Percentiles rank a stretch among this genome's conserved stretches.
Evolutionary conservation across 2,797 vertebrate genomes (phyloP).

Genomic region (Premnoplex brunnescens): DNA sequence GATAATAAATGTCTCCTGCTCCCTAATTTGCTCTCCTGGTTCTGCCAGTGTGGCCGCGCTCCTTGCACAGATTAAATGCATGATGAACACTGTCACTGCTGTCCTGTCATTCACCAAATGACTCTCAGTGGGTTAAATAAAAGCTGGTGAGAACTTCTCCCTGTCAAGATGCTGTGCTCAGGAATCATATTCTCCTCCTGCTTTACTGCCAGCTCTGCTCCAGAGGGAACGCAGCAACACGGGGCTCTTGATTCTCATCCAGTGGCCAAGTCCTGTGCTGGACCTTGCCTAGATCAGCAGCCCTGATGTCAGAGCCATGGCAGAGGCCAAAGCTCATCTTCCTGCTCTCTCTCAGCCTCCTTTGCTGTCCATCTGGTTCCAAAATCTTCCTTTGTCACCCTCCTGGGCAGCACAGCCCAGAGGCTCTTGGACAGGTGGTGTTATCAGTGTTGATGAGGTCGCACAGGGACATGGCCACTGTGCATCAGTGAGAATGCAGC

Average conservation of each 20-base stretch:
- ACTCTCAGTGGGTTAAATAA: not conserved
- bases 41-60: rapidly evolving
- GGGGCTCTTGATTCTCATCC: not conserved
- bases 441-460: not conserved
- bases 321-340: not conserved
- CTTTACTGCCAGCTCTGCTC: not conserved
- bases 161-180: rapidly evolving
- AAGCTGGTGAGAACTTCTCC: not conserved
- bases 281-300: no score
- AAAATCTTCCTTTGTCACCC: not conserved
- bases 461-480: not conserved
- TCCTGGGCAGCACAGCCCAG: not conserved
- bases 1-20: not conserved
- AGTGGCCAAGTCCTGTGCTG: not conserved
- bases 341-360: not conserved
- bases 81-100: not conserved
- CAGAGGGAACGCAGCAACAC: not conserved
- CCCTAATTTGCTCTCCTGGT: not conserved
- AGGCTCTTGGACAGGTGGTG: not conserved
- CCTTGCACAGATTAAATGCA: not conserved
- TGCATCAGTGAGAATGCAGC: not conserved
- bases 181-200: rapidly evolving
- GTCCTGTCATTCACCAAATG: not conserved
- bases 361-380: not conserved
- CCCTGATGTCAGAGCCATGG: not conserved